These are phyloP conservation scores for Melopsittacus undulatus DNA, from an alignment of 2,797 vertebrate genomes.

Conservation along the genomic window DNA sequence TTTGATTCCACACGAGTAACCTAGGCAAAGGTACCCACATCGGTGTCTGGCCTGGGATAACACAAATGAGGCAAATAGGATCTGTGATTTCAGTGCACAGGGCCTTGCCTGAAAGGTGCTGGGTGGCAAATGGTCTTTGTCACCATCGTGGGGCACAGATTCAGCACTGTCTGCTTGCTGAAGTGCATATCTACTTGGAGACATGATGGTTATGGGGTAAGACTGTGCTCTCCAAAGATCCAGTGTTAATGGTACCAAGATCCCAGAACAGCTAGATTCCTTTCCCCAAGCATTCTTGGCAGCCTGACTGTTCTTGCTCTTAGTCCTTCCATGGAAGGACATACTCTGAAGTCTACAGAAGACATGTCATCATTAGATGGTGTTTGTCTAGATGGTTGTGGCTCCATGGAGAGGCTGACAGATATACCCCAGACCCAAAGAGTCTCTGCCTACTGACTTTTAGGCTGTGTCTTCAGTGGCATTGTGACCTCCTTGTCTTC, in stretches of 20 bases:
- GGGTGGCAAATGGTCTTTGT: not conserved
- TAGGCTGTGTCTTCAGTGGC: not conserved
- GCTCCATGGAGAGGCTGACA: not conserved
- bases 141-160: not conserved
- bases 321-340: not conserved
- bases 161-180: not conserved
- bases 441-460: not conserved
- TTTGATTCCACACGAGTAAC: not conserved
- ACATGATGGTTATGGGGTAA: not conserved
- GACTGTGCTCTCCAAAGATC: not conserved
- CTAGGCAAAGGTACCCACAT: not conserved
- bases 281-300: not conserved
- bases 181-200: not conserved
- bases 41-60: not conserved
- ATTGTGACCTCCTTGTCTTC: not conserved
- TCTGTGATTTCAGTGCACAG: not conserved
- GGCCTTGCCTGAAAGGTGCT: not conserved
- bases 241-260: not conserved
- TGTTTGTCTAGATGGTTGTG: not conserved
- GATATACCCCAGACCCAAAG: not conserved
- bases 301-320: not conserved
- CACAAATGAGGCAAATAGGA: not conserved
- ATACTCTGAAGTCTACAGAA: not conserved
- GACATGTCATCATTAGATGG: not conserved
- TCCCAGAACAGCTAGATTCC: not conserved